Evolutionary conservation across 2,797 vertebrate species (phyloP), one percentile per base, ranked within the genome.

Genomic region (Alectoris magna): DNA sequence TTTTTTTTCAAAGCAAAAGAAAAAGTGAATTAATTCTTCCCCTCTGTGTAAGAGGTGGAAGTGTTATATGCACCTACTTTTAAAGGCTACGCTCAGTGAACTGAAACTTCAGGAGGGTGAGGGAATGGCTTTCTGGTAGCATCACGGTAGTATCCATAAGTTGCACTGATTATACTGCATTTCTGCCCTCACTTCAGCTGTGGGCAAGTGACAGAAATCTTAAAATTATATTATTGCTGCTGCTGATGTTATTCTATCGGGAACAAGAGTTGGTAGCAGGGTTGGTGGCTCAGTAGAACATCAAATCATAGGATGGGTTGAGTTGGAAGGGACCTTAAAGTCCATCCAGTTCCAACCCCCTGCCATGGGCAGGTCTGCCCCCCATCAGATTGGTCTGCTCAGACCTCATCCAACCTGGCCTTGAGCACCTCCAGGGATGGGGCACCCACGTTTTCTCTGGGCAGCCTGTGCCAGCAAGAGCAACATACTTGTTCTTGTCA

Each of bases 191-290:
- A 27, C 26, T n/a, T 77, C 48, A 60, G 11, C 29, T n/a, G 49
- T 1, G 17, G 26, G 22, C 14, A 70, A 67, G 36, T 15, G 39
- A 14, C 23, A 41, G 31, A 72, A 5, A 22, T 29, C 36, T 44
- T 29, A 23, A 77, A 81, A 94, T 17, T 22, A 49, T 10, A 19
- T 0, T 6, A 8, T 46, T 70, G 18, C 7, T 48, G 48, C 36
- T 66, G 43, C 0, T 34, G 12, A 2, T 31, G 38, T 6, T 55
- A 63, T 21, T 48, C 17, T 14, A 2, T 12, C 49, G 55, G 59
- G 55, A 14, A 36, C 13, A 21, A n/a, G 17, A 51, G 29, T 27
- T 27, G 48, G 53, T 0, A 59, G 27, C 77, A 71, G 0, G 0
- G 41, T 48, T 38, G 17, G 56, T 39, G 46, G 18, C 56, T 73